A percentile compares a stretch with the other conserved stretches of the same genome.
Conservation (phyloP, 2,113 vertebrate genomes). For the Sardina pilchardus region DNA sequence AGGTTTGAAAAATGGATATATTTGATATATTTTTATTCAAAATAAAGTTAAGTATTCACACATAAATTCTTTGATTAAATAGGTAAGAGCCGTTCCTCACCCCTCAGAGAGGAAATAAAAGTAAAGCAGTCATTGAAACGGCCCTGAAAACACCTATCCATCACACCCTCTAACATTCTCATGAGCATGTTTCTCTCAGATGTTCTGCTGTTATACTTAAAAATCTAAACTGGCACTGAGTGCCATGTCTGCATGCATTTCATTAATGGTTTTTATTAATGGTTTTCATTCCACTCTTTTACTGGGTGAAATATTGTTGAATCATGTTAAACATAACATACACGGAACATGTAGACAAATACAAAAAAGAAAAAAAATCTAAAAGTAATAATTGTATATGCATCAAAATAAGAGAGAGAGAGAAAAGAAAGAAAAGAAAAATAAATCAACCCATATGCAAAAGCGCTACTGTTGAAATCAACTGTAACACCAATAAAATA, state of each 20-base stretch:
- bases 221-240: not conserved
- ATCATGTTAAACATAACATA: not conserved
- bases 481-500: slow-evolving; percentile 55
- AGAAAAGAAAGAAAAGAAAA: not conserved
- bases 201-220: not conserved
- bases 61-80: slow-evolving; percentile 71
- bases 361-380: not conserved
- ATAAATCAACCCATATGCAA: slow-evolving; percentile 50
- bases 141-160: not conserved
- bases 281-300: not conserved
- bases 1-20: slow-evolving; percentile 50
- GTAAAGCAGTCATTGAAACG: not conserved
- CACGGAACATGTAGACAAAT: not conserved
- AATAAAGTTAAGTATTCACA: slow-evolving; percentile 74
- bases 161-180: not conserved
- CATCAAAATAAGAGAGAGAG: not conserved
- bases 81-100: slow-evolving; percentile 61
- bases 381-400: slow-evolving; percentile 6
- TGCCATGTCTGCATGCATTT: not conserved
- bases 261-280: not conserved
- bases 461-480: slow-evolving; percentile 53
- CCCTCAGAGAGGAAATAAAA: slow-evolving; percentile 50
- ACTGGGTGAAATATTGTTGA: not conserved
- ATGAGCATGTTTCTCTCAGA: not conserved
- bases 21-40: slow-evolving; percentile 72